A percentile compares a stretch with the other conserved stretches of the same genome.
phyloP scores from a whole-genome alignment of 2,113 vertebrate species.

The Ciconia boyciana region DNA sequence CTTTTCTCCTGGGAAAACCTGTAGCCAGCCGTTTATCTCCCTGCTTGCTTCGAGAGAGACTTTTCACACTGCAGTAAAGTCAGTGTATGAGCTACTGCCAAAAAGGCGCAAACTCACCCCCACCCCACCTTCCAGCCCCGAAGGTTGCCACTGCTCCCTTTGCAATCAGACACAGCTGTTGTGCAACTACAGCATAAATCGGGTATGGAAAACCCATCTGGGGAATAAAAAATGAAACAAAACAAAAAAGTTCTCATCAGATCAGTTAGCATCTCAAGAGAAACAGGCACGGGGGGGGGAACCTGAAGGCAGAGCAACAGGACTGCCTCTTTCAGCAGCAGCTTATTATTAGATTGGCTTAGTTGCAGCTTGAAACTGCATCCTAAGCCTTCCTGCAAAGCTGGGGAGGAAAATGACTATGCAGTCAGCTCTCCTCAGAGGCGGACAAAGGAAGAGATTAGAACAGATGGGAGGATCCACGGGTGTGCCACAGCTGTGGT shows the following conservation, averaged over 20 bases:
- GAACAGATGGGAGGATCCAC: neutral
- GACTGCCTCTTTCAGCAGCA: neutral
- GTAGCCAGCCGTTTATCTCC: neutral
- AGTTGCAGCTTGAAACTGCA: neutral
- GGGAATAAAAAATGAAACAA: neutral
- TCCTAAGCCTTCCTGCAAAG: neutral
- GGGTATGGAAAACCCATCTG: neutral
- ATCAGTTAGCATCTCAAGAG: neutral
- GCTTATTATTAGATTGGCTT: neutral
- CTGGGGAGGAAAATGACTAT: neutral
- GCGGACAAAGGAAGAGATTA: neutral
- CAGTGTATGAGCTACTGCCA: neutral
- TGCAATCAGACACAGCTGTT: neutral
- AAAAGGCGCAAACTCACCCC: neutral
- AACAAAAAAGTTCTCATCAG: neutral
- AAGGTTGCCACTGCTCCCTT: neutral
- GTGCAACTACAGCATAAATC: neutral
- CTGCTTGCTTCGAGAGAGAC: neutral
- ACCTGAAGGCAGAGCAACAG: neutral
- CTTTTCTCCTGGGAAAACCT: neutral
- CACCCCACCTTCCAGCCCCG: neutral
- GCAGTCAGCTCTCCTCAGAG: neutral
- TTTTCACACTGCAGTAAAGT: neutral
- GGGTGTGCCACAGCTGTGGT: neutral
- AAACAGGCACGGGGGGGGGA: neutral